Conservation (phyloP, 2,888 invertebrate species). For the Calliscelio sp. region DNA sequence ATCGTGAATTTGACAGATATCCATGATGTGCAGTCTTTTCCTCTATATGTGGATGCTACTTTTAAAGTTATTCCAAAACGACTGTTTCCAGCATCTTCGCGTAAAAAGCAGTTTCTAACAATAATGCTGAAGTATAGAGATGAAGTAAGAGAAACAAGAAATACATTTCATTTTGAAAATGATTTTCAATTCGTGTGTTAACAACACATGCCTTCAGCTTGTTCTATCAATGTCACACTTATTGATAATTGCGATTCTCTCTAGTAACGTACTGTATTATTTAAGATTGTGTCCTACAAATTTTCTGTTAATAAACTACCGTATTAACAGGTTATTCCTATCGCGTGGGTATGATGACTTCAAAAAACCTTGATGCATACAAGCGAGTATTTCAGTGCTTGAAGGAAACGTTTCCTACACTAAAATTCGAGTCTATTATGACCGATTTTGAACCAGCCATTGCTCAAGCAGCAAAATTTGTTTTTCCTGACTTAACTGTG, state of each 20-base stretch:
- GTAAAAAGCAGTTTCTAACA: conserved; percentile 22
- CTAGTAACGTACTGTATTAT: too few species aligned
- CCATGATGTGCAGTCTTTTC: background rate
- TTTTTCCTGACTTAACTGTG: background rate
- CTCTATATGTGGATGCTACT: conserved; percentile 1
- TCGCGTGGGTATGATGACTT: conserved; percentile 1
- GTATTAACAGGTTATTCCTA: conserved; percentile 10
- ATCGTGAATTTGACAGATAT: background rate
- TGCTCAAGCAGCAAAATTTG: background rate
- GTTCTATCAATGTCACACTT: too few species aligned
- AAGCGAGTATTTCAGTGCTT: background rate
- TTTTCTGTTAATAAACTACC: too few species aligned
- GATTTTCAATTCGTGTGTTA: too few species aligned
- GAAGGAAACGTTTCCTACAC: background rate
- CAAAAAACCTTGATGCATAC: background rate
- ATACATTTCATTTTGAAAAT: too few species aligned
- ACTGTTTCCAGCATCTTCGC: background rate
- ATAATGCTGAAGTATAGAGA: conserved; percentile 5
- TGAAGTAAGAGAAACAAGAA: background rate
- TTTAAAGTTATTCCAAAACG: background rate
- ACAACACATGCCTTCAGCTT: too few species aligned
- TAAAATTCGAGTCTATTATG: background rate
- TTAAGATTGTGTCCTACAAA: too few species aligned
- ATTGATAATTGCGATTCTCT: too few species aligned
- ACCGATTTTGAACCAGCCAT: conserved; percentile 19